phyloP scores from a whole-genome alignment of 2,888 invertebrate species.

The Mesorhabditis spiculigera region DNA sequence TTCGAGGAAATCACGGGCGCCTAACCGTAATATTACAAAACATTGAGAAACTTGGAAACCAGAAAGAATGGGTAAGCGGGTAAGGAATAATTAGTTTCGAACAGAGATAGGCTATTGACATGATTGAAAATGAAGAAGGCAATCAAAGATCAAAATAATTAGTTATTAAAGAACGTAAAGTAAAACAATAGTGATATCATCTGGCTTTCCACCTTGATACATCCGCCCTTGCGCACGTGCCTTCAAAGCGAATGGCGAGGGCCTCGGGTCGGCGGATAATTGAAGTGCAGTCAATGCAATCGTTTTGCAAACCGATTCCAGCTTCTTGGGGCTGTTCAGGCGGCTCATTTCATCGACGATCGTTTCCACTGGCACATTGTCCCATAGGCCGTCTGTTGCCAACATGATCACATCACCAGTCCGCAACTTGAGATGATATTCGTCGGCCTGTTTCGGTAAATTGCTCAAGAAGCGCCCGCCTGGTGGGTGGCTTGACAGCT shows the following conservation, averaged over 20 bases:
- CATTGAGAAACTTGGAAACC: too few relatives aligned
- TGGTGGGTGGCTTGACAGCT: conserved; percentile 82
- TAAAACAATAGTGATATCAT: conserved; percentile 94
- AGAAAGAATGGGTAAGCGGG: too few relatives aligned
- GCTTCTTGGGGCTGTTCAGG: too few relatives aligned
- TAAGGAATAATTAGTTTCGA: too few relatives aligned
- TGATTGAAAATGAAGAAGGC: too few relatives aligned
- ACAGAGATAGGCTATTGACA: too few relatives aligned
- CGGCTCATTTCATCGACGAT: not conserved
- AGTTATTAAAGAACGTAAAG: conserved; percentile 62
- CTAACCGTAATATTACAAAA: too few relatives aligned
- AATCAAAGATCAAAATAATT: too few relatives aligned
- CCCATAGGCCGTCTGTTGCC: conserved; percentile 96
- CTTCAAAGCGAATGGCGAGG: conserved; percentile 89
- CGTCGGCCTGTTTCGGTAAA: too few relatives aligned
- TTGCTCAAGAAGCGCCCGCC: conserved; percentile 13
- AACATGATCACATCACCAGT: conserved; percentile 80
- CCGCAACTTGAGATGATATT: not conserved
- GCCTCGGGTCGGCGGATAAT: conserved; percentile 87
- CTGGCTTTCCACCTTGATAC: conserved; percentile 89
- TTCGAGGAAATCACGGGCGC: too few relatives aligned
- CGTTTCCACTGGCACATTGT: conserved; percentile 73
- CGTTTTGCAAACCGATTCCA: conserved; percentile 67
- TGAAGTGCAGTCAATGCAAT: conserved; percentile 92
- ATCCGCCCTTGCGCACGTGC: conserved; percentile 88